Percentiles rank a stretch among this genome's conserved stretches.
phyloP scores from a whole-genome alignment of 30 jellyfish, hydroid and myxozoan genomes.

The Cassiopea xamachana region DNA sequence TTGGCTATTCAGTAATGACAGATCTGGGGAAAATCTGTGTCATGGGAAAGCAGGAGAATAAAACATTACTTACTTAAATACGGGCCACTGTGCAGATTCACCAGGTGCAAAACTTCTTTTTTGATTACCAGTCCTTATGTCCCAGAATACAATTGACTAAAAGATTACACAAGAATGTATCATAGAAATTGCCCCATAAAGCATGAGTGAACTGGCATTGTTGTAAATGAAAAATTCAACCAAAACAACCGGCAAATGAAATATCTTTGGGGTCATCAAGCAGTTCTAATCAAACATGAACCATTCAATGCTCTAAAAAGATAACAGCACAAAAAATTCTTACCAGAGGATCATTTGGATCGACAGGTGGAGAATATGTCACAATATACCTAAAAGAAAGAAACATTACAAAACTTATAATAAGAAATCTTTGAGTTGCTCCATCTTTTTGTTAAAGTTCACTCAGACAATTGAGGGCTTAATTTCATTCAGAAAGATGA shows the following conservation, averaged over 20 bases:
- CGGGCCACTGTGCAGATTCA: slow-evolving; percentile 97
- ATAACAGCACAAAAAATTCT: not conserved
- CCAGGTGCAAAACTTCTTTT: slow-evolving; percentile 93
- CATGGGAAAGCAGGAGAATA: not conserved
- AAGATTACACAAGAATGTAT: not conserved
- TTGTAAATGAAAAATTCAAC: too few relatives aligned
- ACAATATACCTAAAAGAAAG: slow-evolving; percentile 59
- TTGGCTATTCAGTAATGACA: too few relatives aligned
- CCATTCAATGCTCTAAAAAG: not conserved
- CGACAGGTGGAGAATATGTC: slow-evolving; percentile 79
- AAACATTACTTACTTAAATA: slow-evolving; percentile 75
- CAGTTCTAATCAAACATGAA: not conserved
- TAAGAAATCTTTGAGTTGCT: not conserved
- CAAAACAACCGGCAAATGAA: not conserved
- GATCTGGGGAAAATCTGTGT: not conserved
- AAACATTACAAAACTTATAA: not conserved
- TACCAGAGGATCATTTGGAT: slow-evolving; percentile 62
- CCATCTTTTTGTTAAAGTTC: too few relatives aligned
- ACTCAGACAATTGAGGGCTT: too few relatives aligned
- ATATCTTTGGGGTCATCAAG: not conserved
- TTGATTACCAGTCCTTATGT: slow-evolving; percentile 77
- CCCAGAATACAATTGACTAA: slow-evolving; percentile 94
- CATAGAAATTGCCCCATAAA: not conserved
- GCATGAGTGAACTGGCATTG: too few relatives aligned
- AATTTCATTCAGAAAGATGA: too few relatives aligned